Base-by-base conservation (phyloP, 2,113 vertebrate genomes). In the Marcusenius ussheri region DNA sequence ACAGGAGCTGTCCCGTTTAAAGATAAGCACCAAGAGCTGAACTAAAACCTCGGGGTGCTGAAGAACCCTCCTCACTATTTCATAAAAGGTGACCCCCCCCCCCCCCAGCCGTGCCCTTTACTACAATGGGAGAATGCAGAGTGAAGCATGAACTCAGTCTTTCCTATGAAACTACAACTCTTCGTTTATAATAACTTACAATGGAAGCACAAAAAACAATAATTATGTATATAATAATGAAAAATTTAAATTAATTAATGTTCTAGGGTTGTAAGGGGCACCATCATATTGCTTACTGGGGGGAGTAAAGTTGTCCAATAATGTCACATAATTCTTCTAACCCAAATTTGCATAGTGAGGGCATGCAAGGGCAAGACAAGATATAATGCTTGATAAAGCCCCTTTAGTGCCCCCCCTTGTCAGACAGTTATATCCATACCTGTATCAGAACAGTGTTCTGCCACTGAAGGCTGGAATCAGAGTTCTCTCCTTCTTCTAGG, bases 391-490 rank as follows among this genome's bases (percentile, higher is more conserved):
- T 70, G 24, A 66, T 66, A 70, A 80, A 19, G 74, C 31, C 39
- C 17, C 42, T 80, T 80, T 80, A 80, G 74, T 42, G 13, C 5
- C 15, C 11, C 31, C 17, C 17, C 35, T 77, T 6, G 35, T 80
- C 13, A 17, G 7, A 42, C 5, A 35, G 24, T 45, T 24, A n/a
- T 87, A 0, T 21, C 17, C 88, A 88, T 83, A 95, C 96, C 93
- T 94, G 91, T 39, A 93, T 93, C 53, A 96, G 94, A 77, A 93
- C 77, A 3, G 94, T 91, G 89, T 96, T 95, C 9, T 89, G 92
- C 95, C 95, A 95, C 13, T 94, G 93, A 93, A 96, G 93, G 90
- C 93, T 93, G 49, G 94, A 93, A 92, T 95, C 94, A 31, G 87
- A 91, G 88, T 91, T 89, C 0, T 92, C 92, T 15, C 39, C 83